phyloP scores from a whole-genome alignment of 2,888 invertebrate genomes.

The Camponotus fellah region DNA sequence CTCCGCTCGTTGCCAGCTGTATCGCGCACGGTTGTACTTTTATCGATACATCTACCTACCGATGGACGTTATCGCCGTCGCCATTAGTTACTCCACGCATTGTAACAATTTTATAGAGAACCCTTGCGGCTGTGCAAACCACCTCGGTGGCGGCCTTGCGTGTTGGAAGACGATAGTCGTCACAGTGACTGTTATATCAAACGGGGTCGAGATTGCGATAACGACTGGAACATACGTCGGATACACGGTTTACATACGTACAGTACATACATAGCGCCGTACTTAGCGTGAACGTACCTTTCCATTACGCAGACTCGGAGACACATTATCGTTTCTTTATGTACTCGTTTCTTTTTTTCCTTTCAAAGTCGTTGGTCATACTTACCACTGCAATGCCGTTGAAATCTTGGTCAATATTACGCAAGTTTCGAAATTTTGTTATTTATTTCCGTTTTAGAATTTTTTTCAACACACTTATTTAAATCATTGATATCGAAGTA shows the following conservation, averaged over 20 bases:
- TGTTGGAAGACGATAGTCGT: conserved; percentile 84
- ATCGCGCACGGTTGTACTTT: conserved; percentile 21
- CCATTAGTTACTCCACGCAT: conserved; percentile 75
- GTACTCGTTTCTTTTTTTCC: conserved; percentile 16
- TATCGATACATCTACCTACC: conserved; percentile 23
- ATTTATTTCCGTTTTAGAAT: background rate
- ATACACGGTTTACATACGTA: conserved; percentile 77
- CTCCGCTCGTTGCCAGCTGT: conserved; percentile 48
- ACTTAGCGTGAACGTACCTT: conserved; percentile 71
- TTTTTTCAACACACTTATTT: background rate
- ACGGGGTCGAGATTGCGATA: conserved; percentile 82
- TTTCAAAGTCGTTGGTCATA: conserved; percentile 3
- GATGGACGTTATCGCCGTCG: conserved; percentile 73
- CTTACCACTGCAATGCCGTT: background rate
- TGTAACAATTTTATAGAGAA: conserved; percentile 76
- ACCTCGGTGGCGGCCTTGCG: conserved; percentile 79
- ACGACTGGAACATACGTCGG: conserved; percentile 81
- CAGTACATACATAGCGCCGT: conserved; percentile 57
- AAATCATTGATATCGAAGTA: background rate
- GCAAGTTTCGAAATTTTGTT: background rate
- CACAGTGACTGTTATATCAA: conserved; percentile 85
- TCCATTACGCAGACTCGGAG: conserved; percentile 71
- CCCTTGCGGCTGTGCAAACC: conserved; percentile 70
- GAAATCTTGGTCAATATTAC: conserved; percentile 15
- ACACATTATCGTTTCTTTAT: conserved; percentile 51